Conservation (phyloP, 2,113 vertebrate species). For the Melospiza georgiana region DNA sequence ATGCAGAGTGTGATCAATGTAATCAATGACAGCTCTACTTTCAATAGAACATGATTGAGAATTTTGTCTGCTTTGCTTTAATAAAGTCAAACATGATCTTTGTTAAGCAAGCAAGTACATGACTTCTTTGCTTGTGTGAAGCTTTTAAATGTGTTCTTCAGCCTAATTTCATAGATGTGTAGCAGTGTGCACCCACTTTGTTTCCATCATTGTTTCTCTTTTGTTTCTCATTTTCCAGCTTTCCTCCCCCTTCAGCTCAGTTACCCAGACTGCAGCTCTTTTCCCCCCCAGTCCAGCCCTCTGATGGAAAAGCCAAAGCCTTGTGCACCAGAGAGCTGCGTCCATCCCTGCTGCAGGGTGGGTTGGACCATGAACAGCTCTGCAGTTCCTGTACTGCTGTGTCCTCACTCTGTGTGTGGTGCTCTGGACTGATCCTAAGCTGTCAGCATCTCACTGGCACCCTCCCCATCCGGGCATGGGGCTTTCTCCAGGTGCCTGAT, state of each 20-base stretch:
- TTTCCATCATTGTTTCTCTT: background rate
- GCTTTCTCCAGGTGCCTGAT: background rate
- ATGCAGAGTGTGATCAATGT: background rate
- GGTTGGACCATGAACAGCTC: background rate
- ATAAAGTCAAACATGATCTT: background rate
- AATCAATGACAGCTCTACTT: background rate
- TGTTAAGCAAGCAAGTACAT: background rate
- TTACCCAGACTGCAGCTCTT: background rate
- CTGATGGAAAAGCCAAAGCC: background rate
- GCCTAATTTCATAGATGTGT: background rate
- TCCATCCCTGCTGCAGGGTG: background rate
- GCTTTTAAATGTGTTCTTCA: background rate
- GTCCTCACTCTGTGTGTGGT: background rate
- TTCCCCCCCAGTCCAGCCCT: background rate
- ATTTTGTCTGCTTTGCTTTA: background rate
- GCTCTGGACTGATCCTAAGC: background rate
- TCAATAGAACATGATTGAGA: background rate
- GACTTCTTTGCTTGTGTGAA: background rate
- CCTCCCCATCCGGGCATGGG: accelerated
- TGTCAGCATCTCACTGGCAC: background rate
- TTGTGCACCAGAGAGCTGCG: background rate
- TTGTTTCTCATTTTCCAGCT: background rate
- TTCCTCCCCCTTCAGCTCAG: background rate
- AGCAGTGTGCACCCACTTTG: background rate
- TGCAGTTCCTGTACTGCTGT: background rate